Percentiles rank a stretch among this genome's conserved stretches.
These are phyloP conservation scores for Vanessa atalanta DNA, from an alignment of 1,140 invertebrate species.

Conservation along the genomic window DNA sequence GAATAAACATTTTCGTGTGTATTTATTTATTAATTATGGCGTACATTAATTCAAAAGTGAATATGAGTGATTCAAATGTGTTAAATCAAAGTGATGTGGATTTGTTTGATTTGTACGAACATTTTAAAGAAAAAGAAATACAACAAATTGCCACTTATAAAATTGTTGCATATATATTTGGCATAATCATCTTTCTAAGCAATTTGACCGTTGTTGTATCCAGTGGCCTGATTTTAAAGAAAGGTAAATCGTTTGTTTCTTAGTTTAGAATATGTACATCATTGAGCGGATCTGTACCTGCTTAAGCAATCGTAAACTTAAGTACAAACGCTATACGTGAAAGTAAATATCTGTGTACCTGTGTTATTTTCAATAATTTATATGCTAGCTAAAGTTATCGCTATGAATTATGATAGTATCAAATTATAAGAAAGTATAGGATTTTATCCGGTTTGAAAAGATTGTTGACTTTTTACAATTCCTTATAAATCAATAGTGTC, in stretches of 20 bases:
- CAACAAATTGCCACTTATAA: constrained; percentile 58
- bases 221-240: constrained; percentile 81
- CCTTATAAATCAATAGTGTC: no score
- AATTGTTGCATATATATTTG: constrained; percentile 68
- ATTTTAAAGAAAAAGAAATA: constrained; percentile 52
- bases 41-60: constrained; percentile 19
- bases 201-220: constrained; percentile 82
- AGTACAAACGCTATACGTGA: no score
- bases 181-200: constrained; percentile 77
- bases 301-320: no score
- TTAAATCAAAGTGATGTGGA: constrained; percentile 47
- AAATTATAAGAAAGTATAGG: no score
- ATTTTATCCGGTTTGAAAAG: no score
- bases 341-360: no score
- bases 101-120: constrained; percentile 55
- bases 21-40: constrained; percentile 21
- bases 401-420: no score
- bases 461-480: no score
- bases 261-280: neutral
- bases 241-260: constrained; percentile 63
- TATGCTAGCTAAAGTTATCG: no score
- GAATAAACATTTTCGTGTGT: constrained; percentile 5
- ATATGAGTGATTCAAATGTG: constrained; percentile 21
- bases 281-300: no score
- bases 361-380: no score